Evolutionary conservation across 2,888 invertebrate species (phyloP), one percentile per base, ranked within the genome.

Genomic region (Lasioglossum zephyrum): DNA sequence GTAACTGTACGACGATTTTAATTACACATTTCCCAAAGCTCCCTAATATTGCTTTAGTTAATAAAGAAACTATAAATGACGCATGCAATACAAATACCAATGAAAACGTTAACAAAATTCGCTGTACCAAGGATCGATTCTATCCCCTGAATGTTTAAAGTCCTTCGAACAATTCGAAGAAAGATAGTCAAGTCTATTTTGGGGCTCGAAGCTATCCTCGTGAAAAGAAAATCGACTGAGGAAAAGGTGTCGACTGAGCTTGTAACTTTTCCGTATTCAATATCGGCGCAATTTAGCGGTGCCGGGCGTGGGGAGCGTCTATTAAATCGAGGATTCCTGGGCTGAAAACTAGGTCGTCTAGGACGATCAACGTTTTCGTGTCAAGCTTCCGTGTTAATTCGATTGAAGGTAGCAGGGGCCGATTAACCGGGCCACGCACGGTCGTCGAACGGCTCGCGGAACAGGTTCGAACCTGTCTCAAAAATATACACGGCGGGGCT

Each of bases 401-500:
- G 53, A 49, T 53, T n/a, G 18, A 9, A 39, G 18, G 26, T 39
- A 22, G 16, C 18, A 4, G 22, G 22, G 4, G 69, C 22, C 53
- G 77, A 47, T 66, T 77, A 77, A 77, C 39, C 22, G 49, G 77
- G 36, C 49, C 36, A 49, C 49, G 39, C 49, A 77, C n/a, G 31
- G 16, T 49, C 26, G 2, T 0, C 26, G 63, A 63, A 1, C 72
- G 22, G 0, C 31, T 36, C 22, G 36, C 31, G n/a, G 36, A 36
- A 69, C 6, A 31, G 39, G 18, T 41, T 41, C 47, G 44, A 47
- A 22, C 49, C 49, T 36, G 60, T 57, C n/a, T 60, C 57, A 44
- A 73, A 79, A 79, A 79, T 79, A 79, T 79, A 77, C 26, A 60
- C 11, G 39, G 22, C 44, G 26, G 49, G 73, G 74, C 79, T 87